phyloP scores from a whole-genome alignment of 2,113 vertebrate species.

The Microcebus murinus region DNA sequence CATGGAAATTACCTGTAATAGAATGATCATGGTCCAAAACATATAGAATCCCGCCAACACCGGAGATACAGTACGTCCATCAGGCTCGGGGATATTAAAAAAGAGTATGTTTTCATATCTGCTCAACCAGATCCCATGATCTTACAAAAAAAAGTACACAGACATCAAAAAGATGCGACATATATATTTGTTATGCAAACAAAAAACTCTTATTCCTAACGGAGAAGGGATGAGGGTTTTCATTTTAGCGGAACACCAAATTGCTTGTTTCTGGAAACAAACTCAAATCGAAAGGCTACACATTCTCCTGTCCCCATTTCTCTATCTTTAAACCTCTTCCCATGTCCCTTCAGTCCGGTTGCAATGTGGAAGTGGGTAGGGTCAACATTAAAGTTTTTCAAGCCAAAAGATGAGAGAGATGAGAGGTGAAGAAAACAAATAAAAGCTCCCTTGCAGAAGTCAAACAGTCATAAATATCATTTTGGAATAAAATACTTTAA shows the following conservation, averaged over 20 bases:
- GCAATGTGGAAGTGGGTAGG: background rate
- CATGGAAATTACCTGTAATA: conserved; percentile 91
- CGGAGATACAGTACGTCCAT: conserved; percentile 82
- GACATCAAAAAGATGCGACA: conserved; percentile 23
- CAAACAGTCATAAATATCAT: conserved; percentile 15
- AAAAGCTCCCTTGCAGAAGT: background rate
- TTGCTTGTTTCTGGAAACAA: background rate
- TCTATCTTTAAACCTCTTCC: background rate
- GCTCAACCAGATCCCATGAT: conserved; percentile 93
- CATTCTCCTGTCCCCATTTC: background rate
- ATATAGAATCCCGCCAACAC: conserved; percentile 92
- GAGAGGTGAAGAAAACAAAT: background rate
- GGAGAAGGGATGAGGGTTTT: background rate
- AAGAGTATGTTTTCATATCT: conserved; percentile 81
- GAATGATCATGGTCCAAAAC: conserved; percentile 99
- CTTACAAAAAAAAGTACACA: conserved; percentile 83
- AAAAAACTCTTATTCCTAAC: background rate
- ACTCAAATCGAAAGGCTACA: background rate
- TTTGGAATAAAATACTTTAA: conserved; percentile 11
- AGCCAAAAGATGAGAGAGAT: background rate
- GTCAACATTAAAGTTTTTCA: background rate
- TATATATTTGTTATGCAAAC: background rate
- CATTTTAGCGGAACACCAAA: background rate
- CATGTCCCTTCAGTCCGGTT: background rate
- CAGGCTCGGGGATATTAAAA: conserved; percentile 85